These are phyloP conservation scores for Oxyruncus cristatus DNA, from an alignment of 2,113 vertebrate genomes.

Conservation along the genomic window DNA sequence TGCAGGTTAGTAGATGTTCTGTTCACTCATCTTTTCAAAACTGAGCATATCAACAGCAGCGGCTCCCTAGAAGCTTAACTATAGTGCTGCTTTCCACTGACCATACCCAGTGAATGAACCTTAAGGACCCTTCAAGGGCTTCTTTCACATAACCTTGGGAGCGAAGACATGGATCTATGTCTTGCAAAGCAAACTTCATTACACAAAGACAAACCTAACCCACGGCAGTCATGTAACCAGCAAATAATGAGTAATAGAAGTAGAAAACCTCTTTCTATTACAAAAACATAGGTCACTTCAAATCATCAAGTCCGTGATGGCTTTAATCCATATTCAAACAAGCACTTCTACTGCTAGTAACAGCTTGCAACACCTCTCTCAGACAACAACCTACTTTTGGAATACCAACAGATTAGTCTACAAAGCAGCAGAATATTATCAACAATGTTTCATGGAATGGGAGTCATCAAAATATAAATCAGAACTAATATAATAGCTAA, in stretches of 20 bases:
- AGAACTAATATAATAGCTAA: neutral
- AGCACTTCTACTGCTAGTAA: neutral
- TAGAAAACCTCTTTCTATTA: neutral
- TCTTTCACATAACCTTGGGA: neutral
- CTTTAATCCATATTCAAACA: neutral
- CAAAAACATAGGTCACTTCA: neutral
- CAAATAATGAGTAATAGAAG: neutral
- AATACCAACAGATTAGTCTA: neutral
- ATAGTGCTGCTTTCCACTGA: neutral
- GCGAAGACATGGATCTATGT: neutral
- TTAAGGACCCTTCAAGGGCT: neutral
- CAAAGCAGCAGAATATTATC: neutral
- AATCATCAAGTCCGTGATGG: neutral
- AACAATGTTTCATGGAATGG: neutral
- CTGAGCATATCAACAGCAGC: neutral
- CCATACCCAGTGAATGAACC: neutral
- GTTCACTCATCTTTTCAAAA: neutral
- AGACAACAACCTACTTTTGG: neutral
- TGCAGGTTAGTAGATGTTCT: neutral
- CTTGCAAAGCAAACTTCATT: neutral
- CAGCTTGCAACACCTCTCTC: neutral
- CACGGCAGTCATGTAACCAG: neutral
- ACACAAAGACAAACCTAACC: neutral
- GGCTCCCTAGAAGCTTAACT: neutral
- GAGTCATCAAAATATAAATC: neutral